Evolutionary conservation across 2,797 vertebrate species (phyloP).

Genomic region (Amphiprion clarkii): DNA sequence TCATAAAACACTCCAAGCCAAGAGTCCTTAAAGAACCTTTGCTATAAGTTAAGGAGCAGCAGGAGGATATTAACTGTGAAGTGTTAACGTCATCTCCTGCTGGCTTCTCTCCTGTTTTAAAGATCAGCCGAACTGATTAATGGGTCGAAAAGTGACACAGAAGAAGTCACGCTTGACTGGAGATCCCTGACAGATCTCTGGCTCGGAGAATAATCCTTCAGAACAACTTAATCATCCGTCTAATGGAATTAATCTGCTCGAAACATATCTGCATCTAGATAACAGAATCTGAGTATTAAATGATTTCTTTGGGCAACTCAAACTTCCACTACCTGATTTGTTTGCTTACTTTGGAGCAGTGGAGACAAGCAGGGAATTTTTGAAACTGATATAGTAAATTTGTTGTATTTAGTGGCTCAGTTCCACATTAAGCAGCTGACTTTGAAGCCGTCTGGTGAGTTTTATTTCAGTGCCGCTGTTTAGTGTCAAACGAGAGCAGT

Average conservation of each 20-base stretch:
- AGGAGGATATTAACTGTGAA: slow-evolving; percentile 41
- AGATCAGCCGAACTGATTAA: slow-evolving; percentile 48
- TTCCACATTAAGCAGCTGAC: not conserved
- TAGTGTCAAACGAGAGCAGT: too few relatives aligned
- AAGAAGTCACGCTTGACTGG: slow-evolving; percentile 10
- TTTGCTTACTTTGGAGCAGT: too few relatives aligned
- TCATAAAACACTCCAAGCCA: slow-evolving; percentile 17
- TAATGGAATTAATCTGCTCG: slow-evolving; percentile 21
- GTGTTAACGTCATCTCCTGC: slow-evolving; percentile 20
- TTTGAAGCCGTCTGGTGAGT: not conserved
- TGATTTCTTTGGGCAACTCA: not conserved
- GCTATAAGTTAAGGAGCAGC: slow-evolving; percentile 33
- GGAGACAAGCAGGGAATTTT: too few relatives aligned
- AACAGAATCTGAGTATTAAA: not conserved
- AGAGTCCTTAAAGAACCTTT: slow-evolving; percentile 41
- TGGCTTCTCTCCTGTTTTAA: slow-evolving; percentile 18
- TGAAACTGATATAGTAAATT: too few relatives aligned
- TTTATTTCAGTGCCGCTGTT: not conserved
- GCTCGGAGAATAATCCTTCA: slow-evolving; percentile 10
- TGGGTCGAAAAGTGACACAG: slow-evolving; percentile 17
- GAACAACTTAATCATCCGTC: slow-evolving; percentile 30
- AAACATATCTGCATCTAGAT: not conserved
- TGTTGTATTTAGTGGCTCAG: not conserved
- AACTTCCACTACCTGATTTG: too few relatives aligned
- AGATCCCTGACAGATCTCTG: slow-evolving; percentile 29